Base-by-base conservation (phyloP, 2,113 vertebrate genomes). In the Epinephelus fuscoguttatus region DNA sequence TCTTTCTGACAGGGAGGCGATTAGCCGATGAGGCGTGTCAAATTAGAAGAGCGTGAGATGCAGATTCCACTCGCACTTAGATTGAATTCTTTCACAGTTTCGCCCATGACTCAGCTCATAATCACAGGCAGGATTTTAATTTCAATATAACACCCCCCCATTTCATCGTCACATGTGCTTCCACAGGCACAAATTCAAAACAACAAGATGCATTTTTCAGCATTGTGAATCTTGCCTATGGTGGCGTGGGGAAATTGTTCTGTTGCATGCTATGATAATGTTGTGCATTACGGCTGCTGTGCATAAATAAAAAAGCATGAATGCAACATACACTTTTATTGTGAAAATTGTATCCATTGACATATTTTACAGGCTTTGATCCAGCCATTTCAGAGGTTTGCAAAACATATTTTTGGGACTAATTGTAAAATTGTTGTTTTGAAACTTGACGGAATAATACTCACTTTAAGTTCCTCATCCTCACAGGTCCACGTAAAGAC, bases 51-150 rank as follows among this genome's bases (percentile, higher is more conserved):
- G 70, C 25, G 27, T 50, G 49, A 85, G 70, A 88, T 73, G 60
- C 81, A 78, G 52, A 78, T 84, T 82, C 69, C 42, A 2, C 50
- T 87, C 6, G 1, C 62, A 55, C 73, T 79, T 18, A 68, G 64
- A 79, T 81, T 75, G 42, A 84, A 77, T 85, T 74, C 30, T 80
- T 78, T 86, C 82, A 75, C 79, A 78, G 63, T 90, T 91, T 75
- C 4, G 0, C 42, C 45, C 60, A 79, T 88, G 85, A 93, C 82
- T 93, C 85, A 88, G 74, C 74, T 84, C 74, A 53, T 89, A 88
- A 90, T 89, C 85, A 67, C 49, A 55, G 62, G 64, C 78, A 80
- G 71, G 84, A 70, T 87, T 87, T 89, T 76, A 69, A 88, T 86
- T 87, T 72, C 45, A 88, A 53, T 63, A 60, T 60, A 63, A 25